Evolutionary conservation across 2,888 invertebrate genomes (phyloP), one percentile per base, ranked within the genome.

Genomic region (Cephus sareptanus): DNA sequence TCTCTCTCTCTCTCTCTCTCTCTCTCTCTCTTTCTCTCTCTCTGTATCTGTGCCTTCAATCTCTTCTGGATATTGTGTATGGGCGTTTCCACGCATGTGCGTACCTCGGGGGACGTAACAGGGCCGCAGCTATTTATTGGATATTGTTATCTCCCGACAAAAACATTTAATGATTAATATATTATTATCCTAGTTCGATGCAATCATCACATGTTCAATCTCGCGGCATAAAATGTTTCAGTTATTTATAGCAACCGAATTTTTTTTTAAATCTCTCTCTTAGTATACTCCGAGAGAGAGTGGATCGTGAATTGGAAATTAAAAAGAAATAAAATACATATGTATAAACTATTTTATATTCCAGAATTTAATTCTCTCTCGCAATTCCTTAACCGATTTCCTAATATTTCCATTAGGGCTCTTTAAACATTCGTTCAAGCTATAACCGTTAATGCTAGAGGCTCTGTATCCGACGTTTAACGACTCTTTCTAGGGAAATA

Each of bases 21-120:
- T 15, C 73, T 76, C 34, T 34, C 34, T 35, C 35, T 74, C 34
- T 70, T 33, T 30, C 74, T 75, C 71, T 73, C 76, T 74, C 75
- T 69, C 70, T 33, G 34, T 34, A 34, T 30, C 74, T 77, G 11
- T 40, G 37, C 40, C 30, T 70, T 40, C 34, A 31, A 30, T 69
- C 33, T 30, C 35, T 37, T 34, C 73, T 34, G 68, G 30, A 37
- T 35, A 12, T 75, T 77, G 74, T 75, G 78, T 79, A 80, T 79
- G 83, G 82, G 83, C 82, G 83, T 83, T 84, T 82, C 81, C 81
- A 82, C 76, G 78, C 79, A 81, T 79, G 80, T 81, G 83, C 83
- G 82, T 83, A 81, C 78, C 77, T 75, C 71, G 40, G 69, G 74
- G 9, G 33, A 74, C 68, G 73, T 40, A 76, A 81, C 76, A 74